Percentiles rank a stretch among this genome's conserved stretches.
These are phyloP conservation scores for Dascyllus trimaculatus DNA, from an alignment of 2,113 vertebrate species.

Conservation along the genomic window DNA sequence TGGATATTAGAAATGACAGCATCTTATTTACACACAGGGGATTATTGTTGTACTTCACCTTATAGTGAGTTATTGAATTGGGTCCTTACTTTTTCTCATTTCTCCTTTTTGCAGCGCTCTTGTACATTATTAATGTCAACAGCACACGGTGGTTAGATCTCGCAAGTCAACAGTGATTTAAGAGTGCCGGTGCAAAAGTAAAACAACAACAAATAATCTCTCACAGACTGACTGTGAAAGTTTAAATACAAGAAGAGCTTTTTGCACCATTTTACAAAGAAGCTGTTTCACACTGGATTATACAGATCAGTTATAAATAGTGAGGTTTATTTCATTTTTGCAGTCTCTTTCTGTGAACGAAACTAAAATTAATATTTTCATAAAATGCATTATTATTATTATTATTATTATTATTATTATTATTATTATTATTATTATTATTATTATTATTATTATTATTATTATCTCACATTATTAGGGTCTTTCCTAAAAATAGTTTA, in stretches of 20 bases:
- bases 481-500: too few species aligned
- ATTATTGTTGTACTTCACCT: constrained; percentile 42
- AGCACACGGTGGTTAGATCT: constrained; percentile 5
- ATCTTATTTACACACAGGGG: constrained; percentile 27
- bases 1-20: constrained; percentile 54
- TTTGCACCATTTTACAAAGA: neutral
- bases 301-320: neutral
- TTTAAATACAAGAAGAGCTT: neutral
- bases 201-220: neutral
- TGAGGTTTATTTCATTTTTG: constrained; percentile 1
- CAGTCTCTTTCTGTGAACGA: too few species aligned
- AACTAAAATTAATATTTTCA: too few species aligned
- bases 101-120: constrained; percentile 2
- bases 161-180: constrained; percentile 1
- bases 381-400: too few species aligned
- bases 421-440: too few species aligned
- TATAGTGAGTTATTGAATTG: constrained; percentile 13
- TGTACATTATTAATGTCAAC: constrained; percentile 26
- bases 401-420: too few species aligned
- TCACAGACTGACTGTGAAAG: too few species aligned
- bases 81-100: constrained; percentile 14
- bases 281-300: neutral
- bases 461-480: too few species aligned
- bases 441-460: too few species aligned
- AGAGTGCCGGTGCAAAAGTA: neutral